These are phyloP conservation scores for Bostrychus sinensis DNA, from an alignment of 2,113 vertebrate genomes.

Conservation along the genomic window DNA sequence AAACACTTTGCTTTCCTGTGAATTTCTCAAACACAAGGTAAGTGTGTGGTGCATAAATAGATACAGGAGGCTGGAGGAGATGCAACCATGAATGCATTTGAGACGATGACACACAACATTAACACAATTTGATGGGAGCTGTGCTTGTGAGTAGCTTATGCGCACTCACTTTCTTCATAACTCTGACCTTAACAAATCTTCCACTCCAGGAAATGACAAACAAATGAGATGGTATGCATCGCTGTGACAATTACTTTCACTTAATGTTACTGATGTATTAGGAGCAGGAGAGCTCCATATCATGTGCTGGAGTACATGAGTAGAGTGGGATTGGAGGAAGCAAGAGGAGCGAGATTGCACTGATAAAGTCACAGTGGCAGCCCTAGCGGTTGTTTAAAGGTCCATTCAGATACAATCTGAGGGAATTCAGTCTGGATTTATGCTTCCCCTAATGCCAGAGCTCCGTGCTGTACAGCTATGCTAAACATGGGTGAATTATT, in stretches of 20 bases:
- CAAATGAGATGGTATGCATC: constrained; percentile 13
- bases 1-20: too few relatives aligned
- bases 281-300: constrained; percentile 18
- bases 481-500: constrained; percentile 65
- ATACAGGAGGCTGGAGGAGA: too few relatives aligned
- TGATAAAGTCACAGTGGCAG: constrained; percentile 53
- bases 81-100: too few relatives aligned
- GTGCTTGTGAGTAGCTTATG: constrained; percentile 8
- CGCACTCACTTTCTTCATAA: constrained; percentile 41
- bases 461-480: constrained; percentile 39
- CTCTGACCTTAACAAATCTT: constrained; percentile 54
- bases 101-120: too few relatives aligned
- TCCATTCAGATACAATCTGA: constrained; percentile 72
- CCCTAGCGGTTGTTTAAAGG: constrained; percentile 72
- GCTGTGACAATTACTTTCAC: neutral
- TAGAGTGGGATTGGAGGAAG: constrained; percentile 52
- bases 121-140: too few relatives aligned
- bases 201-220: constrained; percentile 25
- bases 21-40: too few relatives aligned
- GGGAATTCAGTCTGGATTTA: too few relatives aligned
- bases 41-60: neutral
- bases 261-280: too few relatives aligned
- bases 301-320: constrained; percentile 34
- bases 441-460: constrained; percentile 47
- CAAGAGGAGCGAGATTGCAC: constrained; percentile 53